Evolutionary conservation across 2,113 vertebrate genomes (phyloP), one percentile per base, ranked within the genome.

Genomic region (Halichoeres trimaculatus): DNA sequence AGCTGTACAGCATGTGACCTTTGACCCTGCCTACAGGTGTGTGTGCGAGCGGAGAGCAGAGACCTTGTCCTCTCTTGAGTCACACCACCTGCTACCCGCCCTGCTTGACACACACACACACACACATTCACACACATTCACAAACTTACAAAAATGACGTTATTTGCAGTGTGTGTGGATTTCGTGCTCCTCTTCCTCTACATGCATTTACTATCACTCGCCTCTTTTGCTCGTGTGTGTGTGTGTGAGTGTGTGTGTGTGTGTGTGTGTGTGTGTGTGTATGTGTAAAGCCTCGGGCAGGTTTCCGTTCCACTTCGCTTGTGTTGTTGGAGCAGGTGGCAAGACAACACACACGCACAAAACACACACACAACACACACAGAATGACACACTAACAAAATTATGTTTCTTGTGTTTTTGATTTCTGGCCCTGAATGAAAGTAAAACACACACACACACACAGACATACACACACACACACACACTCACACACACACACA

Each of bases 281-380:
- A 26, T 76, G 58, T 62, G 58, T 72, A 41, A 70, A 40, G 78
- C 85, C 88, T 81, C 6, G 14, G 87, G 85, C 84, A 78, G 70
- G 73, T 86, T 90, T 90, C 81, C 74, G 76, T 86, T 85, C 84
- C 78, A 88, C 73, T 89, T 89, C 72, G 41, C 81, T 87, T 76
- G 73, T 84, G 77, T 80, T 63, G 78, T 86, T 51, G 81, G 70
- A 89, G 78, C 85, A 86, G 89, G 89, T 87, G 87, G 83, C 71
- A 64, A 64, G 23, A 66, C 75, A 62, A 73, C 60, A 63, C 34
- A 67, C 70, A 66, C 74, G 36, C 70, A 50, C 34, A 56, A 53
- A 20, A 68, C 14, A 60, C 4, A 79, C 43, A 70, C 55, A 53
- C 23, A 19, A 67, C 36, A 35, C 47, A 76, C 66, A 54, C 68